phyloP scores from a whole-genome alignment of 2,113 vertebrate genomes.

The Tautogolabrus adspersus region DNA sequence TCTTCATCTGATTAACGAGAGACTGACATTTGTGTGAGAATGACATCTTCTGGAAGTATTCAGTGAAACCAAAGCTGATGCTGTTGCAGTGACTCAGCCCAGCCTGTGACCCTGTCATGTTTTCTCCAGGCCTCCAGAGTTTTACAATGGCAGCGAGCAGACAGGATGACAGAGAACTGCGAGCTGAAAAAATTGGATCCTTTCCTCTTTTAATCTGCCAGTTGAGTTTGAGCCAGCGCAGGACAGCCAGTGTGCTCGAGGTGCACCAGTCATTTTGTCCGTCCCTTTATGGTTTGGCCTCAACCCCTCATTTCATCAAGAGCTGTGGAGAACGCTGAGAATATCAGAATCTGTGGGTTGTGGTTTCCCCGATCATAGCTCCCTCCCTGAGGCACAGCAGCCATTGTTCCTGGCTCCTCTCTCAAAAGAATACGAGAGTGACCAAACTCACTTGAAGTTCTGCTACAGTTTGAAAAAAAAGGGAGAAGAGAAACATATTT shows the following conservation, averaged over 20 bases:
- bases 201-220: slow-evolving; percentile 75
- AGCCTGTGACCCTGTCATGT: slow-evolving; percentile 41
- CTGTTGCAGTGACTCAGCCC: slow-evolving; percentile 29
- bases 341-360: slow-evolving; percentile 37
- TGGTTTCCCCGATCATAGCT: slow-evolving; percentile 30
- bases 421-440: not conserved
- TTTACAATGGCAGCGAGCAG: slow-evolving; percentile 45
- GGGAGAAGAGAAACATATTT: not conserved
- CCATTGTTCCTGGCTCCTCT: slow-evolving; percentile 32
- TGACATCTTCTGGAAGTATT: slow-evolving; percentile 22
- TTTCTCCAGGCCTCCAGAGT: slow-evolving; percentile 43
- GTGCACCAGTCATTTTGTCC: slow-evolving; percentile 73
- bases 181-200: slow-evolving; percentile 71
- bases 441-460: not conserved
- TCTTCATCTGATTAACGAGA: slow-evolving; percentile 49
- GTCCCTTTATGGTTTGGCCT: slow-evolving; percentile 66
- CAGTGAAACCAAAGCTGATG: slow-evolving; percentile 8
- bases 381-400: slow-evolving; percentile 26
- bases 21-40: slow-evolving; percentile 34
- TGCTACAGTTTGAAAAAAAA: slow-evolving; percentile 4
- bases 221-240: slow-evolving; percentile 74
- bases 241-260: slow-evolving; percentile 65
- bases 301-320: slow-evolving; percentile 45
- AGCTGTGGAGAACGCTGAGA: slow-evolving; percentile 49
- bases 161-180: slow-evolving; percentile 56